Conservation (phyloP, 2,113 vertebrate genomes). For the Hippocampus barbouri region DNA sequence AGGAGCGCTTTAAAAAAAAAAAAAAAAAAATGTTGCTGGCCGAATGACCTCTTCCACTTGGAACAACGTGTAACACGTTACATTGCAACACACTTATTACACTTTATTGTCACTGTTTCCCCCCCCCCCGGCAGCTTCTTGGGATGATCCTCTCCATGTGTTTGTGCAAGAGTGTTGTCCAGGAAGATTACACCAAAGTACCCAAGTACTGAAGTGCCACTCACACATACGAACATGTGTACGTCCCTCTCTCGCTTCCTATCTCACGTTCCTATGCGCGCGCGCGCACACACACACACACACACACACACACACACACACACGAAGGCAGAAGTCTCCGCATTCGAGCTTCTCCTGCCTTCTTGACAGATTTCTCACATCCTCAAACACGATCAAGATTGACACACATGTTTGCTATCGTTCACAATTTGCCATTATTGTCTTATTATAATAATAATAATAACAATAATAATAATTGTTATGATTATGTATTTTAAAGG, state of each 20-base stretch:
- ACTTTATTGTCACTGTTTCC: slow-evolving; percentile 9
- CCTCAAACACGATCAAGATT: slow-evolving; percentile 16
- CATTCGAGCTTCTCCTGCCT: slow-evolving; percentile 29
- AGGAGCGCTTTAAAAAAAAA: neutral
- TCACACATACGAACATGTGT: slow-evolving; percentile 35
- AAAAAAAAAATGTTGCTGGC: neutral
- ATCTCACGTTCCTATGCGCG: slow-evolving; percentile 12
- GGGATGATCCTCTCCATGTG: slow-evolving; percentile 91
- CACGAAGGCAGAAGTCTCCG: slow-evolving; percentile 36
- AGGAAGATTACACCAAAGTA: slow-evolving; percentile 94
- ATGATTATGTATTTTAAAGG: slow-evolving; percentile 4
- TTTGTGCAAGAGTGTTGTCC: slow-evolving; percentile 86
- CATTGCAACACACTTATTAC: neutral
- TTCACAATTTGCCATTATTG: slow-evolving; percentile 23
- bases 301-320: slow-evolving; percentile 16
- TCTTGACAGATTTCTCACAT: slow-evolving; percentile 36
- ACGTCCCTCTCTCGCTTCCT: slow-evolving; percentile 8
- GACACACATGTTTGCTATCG: slow-evolving; percentile 23
- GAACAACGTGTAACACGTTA: neutral
- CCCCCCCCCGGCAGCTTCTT: slow-evolving; percentile 72
- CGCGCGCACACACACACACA: slow-evolving; percentile 15
- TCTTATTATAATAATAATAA: slow-evolving; percentile 11
- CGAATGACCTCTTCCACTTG: no score
- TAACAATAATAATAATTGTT: neutral
- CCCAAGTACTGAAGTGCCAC: slow-evolving; percentile 61